A percentile compares a stretch with the other conserved stretches of the same genome.
These are phyloP conservation scores for Pterophyllum scalare DNA, from an alignment of 2,113 vertebrate genomes.

Conservation along the genomic window DNA sequence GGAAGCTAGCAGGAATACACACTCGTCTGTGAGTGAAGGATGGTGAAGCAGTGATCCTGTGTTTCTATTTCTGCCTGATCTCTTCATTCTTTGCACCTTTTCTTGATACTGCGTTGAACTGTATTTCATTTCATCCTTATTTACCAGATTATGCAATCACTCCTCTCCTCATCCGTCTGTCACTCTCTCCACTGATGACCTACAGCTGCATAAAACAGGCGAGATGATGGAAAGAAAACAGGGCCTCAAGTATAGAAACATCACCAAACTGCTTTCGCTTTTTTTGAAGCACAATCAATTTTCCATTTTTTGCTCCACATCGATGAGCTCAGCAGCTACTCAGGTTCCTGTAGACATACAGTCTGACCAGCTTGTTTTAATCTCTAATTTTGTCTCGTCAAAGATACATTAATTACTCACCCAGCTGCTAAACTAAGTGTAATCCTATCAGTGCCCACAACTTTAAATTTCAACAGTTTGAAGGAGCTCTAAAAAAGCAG, in stretches of 20 bases:
- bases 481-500: neutral
- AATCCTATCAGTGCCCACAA: neutral
- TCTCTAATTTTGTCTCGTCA: neutral
- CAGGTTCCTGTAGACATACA: neutral
- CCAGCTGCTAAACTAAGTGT: neutral
- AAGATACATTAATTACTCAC: neutral
- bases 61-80: too few species aligned
- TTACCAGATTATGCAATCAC: neutral
- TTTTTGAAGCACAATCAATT: slow-evolving; percentile 10
- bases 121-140: neutral
- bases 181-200: rapidly evolving
- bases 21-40: neutral
- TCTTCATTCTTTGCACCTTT: neutral
- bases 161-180: neutral
- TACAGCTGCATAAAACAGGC: neutral
- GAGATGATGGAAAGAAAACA: neutral
- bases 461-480: neutral
- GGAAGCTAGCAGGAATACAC: neutral
- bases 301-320: slow-evolving; percentile 2
- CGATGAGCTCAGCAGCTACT: neutral
- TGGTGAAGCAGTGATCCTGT: neutral
- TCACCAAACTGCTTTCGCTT: neutral
- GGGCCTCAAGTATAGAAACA: neutral
- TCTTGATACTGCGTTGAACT: neutral
- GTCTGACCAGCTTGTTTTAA: neutral